Conservation (phyloP, 2,797 vertebrate species). For the Coregonus ussuriensis region DNA sequence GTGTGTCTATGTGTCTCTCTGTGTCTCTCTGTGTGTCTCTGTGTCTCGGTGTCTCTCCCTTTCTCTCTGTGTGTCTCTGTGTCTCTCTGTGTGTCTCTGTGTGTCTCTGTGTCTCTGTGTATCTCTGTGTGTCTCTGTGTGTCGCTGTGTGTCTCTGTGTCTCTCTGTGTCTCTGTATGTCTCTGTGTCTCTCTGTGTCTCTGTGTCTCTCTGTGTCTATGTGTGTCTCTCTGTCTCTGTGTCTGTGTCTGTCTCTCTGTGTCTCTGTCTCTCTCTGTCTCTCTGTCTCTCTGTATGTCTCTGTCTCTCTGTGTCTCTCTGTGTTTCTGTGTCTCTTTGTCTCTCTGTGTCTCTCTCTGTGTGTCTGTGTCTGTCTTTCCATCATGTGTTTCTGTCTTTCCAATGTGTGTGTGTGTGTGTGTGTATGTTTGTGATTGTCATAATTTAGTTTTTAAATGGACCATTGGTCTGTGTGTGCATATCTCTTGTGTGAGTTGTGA, state of each 20-base stretch:
- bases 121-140: no score
- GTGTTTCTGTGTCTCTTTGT: no score
- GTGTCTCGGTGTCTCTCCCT: neutral
- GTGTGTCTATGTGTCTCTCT: neutral
- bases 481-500: neutral
- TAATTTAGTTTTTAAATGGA: neutral
- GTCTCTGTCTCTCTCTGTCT: no score
- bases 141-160: neutral
- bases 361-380: no score
- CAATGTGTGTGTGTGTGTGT: neutral
- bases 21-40: neutral
- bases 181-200: no score
- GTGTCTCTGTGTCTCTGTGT: neutral
- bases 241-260: no score
- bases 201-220: no score
- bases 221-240: no score
- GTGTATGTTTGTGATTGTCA: neutral
- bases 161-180: neutral
- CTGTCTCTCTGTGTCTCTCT: neutral
- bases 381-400: neutral
- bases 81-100: neutral
- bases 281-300: neutral
- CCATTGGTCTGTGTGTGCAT: neutral
- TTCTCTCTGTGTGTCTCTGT: neutral
- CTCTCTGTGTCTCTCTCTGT: no score